Conservation (phyloP, 2,113 vertebrate genomes). For the Phalacrocorax aristotelis region DNA sequence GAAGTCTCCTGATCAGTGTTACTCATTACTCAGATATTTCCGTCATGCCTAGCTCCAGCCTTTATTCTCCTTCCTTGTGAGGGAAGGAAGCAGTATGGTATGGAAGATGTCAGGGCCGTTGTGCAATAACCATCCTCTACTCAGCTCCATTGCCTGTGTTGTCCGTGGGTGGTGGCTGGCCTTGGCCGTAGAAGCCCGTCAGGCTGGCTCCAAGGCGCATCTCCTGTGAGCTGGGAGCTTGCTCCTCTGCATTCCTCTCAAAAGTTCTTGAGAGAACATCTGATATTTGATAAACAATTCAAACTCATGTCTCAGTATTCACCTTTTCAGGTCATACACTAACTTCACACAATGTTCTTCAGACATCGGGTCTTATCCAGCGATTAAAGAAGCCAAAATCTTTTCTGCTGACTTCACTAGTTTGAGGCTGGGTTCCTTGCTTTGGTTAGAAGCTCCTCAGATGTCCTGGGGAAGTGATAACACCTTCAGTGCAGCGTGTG, state of each 20-base stretch:
- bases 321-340: not conserved
- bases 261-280: not conserved
- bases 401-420: not conserved
- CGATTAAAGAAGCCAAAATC: not conserved
- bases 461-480: not conserved
- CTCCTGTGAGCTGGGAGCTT: not conserved
- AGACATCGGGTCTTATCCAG: not conserved
- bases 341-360: not conserved
- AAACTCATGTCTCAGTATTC: not conserved
- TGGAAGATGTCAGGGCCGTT: fast-evolving
- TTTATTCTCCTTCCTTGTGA: not conserved
- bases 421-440: not conserved
- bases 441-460: not conserved
- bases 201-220: not conserved
- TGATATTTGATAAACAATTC: not conserved
- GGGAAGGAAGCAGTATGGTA: not conserved
- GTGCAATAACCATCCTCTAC: fast-evolving
- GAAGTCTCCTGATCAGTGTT: not conserved
- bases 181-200: fast-evolving
- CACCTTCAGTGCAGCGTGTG: not conserved
- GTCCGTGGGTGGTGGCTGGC: not conserved
- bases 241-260: not conserved
- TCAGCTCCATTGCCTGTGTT: fast-evolving
- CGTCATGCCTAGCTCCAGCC: not conserved
- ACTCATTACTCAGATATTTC: not conserved